Base-by-base conservation (phyloP, 1,140 invertebrate species). In the Macrobrachium rosenbergii region DNA sequence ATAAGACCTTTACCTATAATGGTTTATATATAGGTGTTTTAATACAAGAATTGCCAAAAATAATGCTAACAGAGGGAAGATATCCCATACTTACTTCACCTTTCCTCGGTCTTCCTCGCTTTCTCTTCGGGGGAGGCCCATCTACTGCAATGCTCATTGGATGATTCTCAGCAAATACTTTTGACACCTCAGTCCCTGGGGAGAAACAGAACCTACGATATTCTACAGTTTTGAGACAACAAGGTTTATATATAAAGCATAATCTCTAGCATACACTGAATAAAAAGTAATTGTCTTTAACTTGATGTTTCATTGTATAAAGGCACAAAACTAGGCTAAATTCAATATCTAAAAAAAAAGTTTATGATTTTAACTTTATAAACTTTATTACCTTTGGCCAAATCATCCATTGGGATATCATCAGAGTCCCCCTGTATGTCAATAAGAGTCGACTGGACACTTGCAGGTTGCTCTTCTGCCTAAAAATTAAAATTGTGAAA, bases 321-420 rank as follows among this genome's bases (percentile, higher is more conserved):
- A 52, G 52, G 52, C 52, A 12, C 8, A 37, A 37, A 37, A 3
- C 28, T 37, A 0, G 2, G 52, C 52, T 52, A 52, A 52, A 12
- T 52, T 5, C 0, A 52, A 52, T 52, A 52, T 52, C 6, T 52
- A 52, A 52, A 5, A 52, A 52, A 52, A 52, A 52, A 10, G 2
- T 52, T 52, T 2, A 3, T 3, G 3, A 52, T 12, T 52, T 12
- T 8, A 75, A 19, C 37, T 43, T 52, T 75, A 45, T 23, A 14
- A 37, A 45, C 72, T 8, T 45, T 0, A 52, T 63, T 64, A 84
- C 87, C 87, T 45, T 83, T 79, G 58, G 81, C 77, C 60, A 88
- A 72, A 64, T 88, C 87, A 88, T 88, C 87, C 87, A 88, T 88
- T 19, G 82, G 87, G 69, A 88, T 88, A 28, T 81, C 82, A 69